Evolutionary conservation across 2,113 vertebrate genomes (phyloP).

Genomic region (Anguilla rostrata): DNA sequence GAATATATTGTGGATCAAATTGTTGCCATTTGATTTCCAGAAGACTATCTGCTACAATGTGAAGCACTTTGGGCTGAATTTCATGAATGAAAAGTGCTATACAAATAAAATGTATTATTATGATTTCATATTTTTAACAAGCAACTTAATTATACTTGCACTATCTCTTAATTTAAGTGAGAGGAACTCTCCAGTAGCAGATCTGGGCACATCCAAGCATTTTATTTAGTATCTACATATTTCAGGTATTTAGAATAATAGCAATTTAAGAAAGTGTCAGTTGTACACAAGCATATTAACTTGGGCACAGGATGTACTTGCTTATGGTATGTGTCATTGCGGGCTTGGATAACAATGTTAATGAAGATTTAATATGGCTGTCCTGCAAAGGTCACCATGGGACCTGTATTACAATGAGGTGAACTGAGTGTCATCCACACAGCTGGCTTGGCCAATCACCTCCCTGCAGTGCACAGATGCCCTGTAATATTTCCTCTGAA

Average conservation of each 20-base stretch:
- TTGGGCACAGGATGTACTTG: slow-evolving; percentile 39
- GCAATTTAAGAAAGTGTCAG: neutral
- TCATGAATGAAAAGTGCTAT: too few species aligned
- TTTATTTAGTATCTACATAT: neutral
- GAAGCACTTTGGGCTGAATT: too few species aligned
- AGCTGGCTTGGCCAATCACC: neutral
- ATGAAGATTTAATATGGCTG: slow-evolving; percentile 43
- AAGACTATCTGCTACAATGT: neutral
- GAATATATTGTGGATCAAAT: neutral
- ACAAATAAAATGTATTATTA: neutral
- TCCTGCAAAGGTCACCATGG: slow-evolving; percentile 22
- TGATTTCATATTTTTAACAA: neutral
- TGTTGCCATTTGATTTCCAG: neutral
- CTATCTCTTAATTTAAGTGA: neutral
- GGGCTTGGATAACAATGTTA: slow-evolving; percentile 39
- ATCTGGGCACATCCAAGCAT: neutral
- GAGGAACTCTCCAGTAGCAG: neutral
- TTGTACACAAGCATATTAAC: neutral
- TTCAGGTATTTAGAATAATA: neutral
- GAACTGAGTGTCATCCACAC: slow-evolving; percentile 6
- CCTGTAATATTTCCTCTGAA: slow-evolving; percentile 11
- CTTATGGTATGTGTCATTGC: slow-evolving; percentile 18
- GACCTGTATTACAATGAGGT: slow-evolving; percentile 29
- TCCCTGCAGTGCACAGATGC: slow-evolving; percentile 9
- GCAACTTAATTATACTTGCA: neutral